phyloP scores from a whole-genome alignment of 2,888 invertebrate species.

The Actias luna region DNA sequence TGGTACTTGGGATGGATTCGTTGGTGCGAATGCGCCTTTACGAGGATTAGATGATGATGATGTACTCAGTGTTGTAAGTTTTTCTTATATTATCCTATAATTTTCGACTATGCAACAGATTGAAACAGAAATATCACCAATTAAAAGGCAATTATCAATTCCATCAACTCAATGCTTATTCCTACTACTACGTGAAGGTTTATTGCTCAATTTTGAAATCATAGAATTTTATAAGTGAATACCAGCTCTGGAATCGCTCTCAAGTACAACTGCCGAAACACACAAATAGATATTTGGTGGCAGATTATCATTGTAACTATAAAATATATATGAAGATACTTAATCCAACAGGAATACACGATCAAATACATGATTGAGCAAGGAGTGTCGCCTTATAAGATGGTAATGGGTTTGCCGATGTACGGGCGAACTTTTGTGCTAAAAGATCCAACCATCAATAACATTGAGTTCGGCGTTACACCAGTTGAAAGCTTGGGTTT shows the following conservation, averaged over 20 bases:
- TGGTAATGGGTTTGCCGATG: conserved; percentile 91
- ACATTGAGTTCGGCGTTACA: conserved; percentile 76
- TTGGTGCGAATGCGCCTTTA: conserved; percentile 91
- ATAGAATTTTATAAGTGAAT: too few relatives aligned
- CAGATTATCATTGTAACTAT: too few relatives aligned
- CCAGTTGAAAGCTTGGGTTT: conserved; percentile 83
- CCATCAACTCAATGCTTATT: too few relatives aligned
- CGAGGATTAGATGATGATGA: conserved; percentile 73
- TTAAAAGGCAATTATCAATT: too few relatives aligned
- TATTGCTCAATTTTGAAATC: too few relatives aligned
- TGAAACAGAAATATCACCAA: too few relatives aligned
- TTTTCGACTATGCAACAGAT: too few relatives aligned
- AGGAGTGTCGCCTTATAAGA: conserved; percentile 88
- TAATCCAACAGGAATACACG: conserved; percentile 84
- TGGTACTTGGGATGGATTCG: conserved; percentile 89
- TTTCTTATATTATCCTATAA: not conserved
- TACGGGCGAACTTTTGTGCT: conserved; percentile 91
- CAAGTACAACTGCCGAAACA: too few relatives aligned
- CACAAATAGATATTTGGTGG: too few relatives aligned
- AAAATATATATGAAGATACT: not conserved
- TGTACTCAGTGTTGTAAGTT: conserved; percentile 85
- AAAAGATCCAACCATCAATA: conserved; percentile 57
- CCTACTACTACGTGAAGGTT: too few relatives aligned
- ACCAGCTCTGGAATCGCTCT: too few relatives aligned
- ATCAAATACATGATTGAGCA: conserved; percentile 87